phyloP scores from a whole-genome alignment of 2,797 vertebrate genomes.

The Scyliorhinus canicula region DNA sequence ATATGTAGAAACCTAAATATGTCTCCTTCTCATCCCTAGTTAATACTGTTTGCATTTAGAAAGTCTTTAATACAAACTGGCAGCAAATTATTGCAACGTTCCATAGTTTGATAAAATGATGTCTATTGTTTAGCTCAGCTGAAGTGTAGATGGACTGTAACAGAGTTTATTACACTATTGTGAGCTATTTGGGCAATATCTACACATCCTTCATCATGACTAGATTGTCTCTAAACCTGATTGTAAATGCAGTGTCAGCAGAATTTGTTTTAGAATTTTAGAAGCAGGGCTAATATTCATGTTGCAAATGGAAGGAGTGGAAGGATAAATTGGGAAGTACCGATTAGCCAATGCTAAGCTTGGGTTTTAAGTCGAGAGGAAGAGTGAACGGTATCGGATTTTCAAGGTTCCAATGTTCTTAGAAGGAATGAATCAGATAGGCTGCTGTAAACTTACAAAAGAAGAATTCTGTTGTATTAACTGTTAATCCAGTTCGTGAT shows the following conservation, averaged over 20 bases:
- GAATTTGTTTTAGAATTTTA: background rate
- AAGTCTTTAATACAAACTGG: background rate
- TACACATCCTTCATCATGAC: background rate
- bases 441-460: background rate
- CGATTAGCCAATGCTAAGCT: background rate
- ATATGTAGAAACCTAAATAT: background rate
- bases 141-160: background rate
- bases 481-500: conserved; percentile 26
- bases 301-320: background rate
- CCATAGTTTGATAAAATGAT: background rate
- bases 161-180: background rate
- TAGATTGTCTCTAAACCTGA: background rate
- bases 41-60: background rate
- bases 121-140: background rate
- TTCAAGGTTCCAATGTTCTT: background rate
- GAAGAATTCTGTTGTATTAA: background rate
- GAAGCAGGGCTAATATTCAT: background rate
- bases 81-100: background rate
- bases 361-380: background rate
- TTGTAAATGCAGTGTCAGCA: background rate
- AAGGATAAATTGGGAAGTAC: background rate
- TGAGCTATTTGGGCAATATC: background rate
- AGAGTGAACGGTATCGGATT: background rate
- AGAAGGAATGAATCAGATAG: background rate
- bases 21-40: background rate